Evolutionary conservation across 37 sponge, comb jelly and placozoan species (phyloP), one percentile per base, ranked within the genome.

Genomic region (Spongia lamella): DNA sequence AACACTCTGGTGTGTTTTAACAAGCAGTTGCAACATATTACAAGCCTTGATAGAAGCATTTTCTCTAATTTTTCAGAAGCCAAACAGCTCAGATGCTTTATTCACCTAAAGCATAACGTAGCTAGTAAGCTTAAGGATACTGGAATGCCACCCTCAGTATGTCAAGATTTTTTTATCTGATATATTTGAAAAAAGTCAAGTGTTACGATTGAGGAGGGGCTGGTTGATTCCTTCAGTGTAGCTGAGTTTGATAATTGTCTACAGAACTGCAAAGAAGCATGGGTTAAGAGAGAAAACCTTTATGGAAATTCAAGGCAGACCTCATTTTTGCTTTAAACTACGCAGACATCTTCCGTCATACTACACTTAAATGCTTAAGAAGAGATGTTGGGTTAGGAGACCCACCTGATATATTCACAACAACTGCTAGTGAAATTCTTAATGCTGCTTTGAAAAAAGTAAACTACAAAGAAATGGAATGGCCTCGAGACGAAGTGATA

Each of bases 371-470:
- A 56, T 53, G 9, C n/a, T 7, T 66, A 7, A 64, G 78, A 51
- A 56, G 53, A 52, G 53, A 56, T n/a, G 57, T 40, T 51, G 56
- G 78, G 5, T 24, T 77, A 58, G 56, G 68, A 4, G 51, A 56
- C 19, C 78, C 78, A 3, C 68, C 68, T 19, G 37, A 56, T 29
- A 53, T 33, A 9, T 64, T 19, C 30, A 64, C 78, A 2, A 66
- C 68, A 17, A 57, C 55, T 66, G 35, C 9, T 30, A 35, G 38
- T 43, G 78, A 77, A 15, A 7, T 58, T 14, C 15, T 66, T 3
- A 77, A 77, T 52, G 3, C 66, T 43, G 57, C 35, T 9, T 6
- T 73, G 17, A 73, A 73, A 61, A 51, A 36, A 51, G 52, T 76
- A 29, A 3, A 62, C 5, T 61, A 76, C 63, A 61, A 76, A 38